Evolutionary conservation across 2,113 vertebrate genomes (phyloP), one percentile per base, ranked within the genome.

Genomic region (Colius striatus): DNA sequence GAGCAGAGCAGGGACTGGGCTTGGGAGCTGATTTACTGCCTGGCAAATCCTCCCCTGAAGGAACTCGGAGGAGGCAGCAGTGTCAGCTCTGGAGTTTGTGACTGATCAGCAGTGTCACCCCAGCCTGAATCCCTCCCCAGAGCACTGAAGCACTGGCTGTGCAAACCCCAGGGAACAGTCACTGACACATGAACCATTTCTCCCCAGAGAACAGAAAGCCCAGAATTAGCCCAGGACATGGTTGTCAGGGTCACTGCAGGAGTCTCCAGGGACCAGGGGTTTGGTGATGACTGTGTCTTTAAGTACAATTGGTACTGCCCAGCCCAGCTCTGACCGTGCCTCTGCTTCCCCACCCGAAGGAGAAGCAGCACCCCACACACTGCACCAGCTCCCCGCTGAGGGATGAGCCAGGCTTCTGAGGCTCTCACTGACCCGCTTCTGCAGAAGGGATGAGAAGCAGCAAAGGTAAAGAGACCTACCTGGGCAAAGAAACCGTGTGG

Each of bases 401-500:
- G 81, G 68, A 60, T 4, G 17, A n/a, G 6, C 30, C 47, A 21
- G 13, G 18, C n/a, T 50, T 32, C 54, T 54, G 0, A 0, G 51
- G 30, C n/a, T 10, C 2, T 12, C 22, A 48, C 23, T 70, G 58
- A 6, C 6, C 18, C 32, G 11, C 18, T 4, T 1, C 25, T 23
- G 51, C 36, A 61, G 66, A 29, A 62, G 51, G 34, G 14, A 55
- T 38, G 30, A 9, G 34, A 51, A 53, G n/a, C 77, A 63, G 32
- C 0, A 2, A 72, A 53, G 15, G 20, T 0, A 14, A 17, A 3
- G 36, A 36, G 30, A 5, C 83, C 89, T 71, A 99, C 98, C 98
- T 23, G 98, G 98, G 77, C 99, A 99, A 26, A 97, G 97, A 13
- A 99, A 83, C 27, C 65, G 94, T 1, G 83, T 62, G 3, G 79